phyloP scores from a whole-genome alignment of 2,113 vertebrate species.

The Daboia siamensis region DNA sequence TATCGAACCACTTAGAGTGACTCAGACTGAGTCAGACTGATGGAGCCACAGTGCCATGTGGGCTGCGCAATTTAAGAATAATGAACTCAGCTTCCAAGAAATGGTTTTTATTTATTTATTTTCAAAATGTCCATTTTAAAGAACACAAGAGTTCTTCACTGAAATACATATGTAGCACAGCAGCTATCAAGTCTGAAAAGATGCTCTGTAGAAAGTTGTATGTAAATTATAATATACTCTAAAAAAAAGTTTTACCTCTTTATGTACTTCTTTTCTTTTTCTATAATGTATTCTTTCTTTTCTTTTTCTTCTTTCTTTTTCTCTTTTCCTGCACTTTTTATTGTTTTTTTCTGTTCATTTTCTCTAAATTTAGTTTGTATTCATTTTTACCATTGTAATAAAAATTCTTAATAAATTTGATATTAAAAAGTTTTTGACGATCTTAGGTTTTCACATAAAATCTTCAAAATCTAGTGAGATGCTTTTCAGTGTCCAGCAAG shows the following conservation, averaged over 20 bases:
- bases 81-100: neutral
- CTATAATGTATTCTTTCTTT: neutral
- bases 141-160: neutral
- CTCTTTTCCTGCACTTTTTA: neutral
- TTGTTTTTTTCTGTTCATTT: neutral
- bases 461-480: neutral
- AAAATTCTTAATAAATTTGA: neutral
- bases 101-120: neutral
- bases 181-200: neutral
- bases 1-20: neutral
- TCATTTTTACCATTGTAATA: neutral
- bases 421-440: neutral
- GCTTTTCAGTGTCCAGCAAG: neutral
- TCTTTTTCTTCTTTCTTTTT: neutral
- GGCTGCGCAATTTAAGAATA: neutral
- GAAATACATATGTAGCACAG: neutral
- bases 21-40: neutral
- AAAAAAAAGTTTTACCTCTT: neutral
- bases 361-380: neutral
- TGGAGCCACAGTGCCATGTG: neutral
- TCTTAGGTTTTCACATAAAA: neutral
- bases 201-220: neutral
- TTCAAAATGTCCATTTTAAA: neutral
- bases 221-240: neutral
- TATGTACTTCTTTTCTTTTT: neutral